Base-by-base conservation (phyloP, 2,888 invertebrate species). In the Amphimallon solstitiale region DNA sequence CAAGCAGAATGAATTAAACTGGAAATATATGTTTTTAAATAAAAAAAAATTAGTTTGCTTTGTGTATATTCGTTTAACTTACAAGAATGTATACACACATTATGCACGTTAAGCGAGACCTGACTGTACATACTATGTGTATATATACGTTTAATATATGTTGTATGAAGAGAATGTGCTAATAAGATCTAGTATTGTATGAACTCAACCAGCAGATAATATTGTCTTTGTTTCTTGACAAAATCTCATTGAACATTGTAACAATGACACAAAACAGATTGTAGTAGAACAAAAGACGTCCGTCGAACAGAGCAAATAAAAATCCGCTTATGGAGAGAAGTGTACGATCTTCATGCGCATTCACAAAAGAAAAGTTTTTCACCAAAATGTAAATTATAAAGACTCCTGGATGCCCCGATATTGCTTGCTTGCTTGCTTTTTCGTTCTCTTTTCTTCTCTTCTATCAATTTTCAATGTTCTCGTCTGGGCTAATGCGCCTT, bases 391-490 rank as follows among this genome's bases (percentile, higher is more conserved):
- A 29, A 29, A 29, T 29, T 29, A 5, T 29, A 29, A 29, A 29
- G 29, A 29, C 29, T 29, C 29, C 5, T n/a, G n/a, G n/a, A n/a
- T n/a, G n/a, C n/a, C n/a, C n/a, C n/a, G n/a, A n/a, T n/a, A n/a
- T n/a, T n/a, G n/a, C n/a, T 23, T 29, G 29, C 7, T 7, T 29
- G 5, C 51, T 66, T 45, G 45, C 45, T 45, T 45, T 10, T 15
- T 45, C 19, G 19, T 19, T 45, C 45, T 19, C n/a, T 45, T 45
- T 9, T 15, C 17, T 15, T n/a, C n/a, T n/a, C 15, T 29, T 23
- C 35, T 51, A 23, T 51, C 51, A 49, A 49, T 49, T 49, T 34
- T 34, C 49, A 21, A 49, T 21, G 29, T 21, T 51, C 51, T 29
- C n/a, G 17, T 45, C 12, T 51, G 2, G 49, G 34, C 21, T 51